Percentiles rank a stretch among this genome's conserved stretches.
Evolutionary conservation across 1,140 invertebrate genomes (phyloP).

Genomic region (Neelides sp.): DNA sequence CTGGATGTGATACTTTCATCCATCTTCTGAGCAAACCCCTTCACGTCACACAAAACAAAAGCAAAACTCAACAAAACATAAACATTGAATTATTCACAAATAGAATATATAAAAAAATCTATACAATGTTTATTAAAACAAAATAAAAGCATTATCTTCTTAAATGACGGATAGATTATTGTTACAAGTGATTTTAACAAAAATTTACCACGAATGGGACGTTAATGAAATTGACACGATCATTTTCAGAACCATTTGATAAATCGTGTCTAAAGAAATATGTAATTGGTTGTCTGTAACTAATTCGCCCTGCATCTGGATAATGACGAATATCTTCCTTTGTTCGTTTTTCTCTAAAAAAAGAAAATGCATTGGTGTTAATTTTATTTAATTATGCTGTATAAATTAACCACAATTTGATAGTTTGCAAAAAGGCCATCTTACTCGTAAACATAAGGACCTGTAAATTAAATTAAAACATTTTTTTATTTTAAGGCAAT

Average conservation of each 20-base stretch:
- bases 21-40: conserved; percentile 9
- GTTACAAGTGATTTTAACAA: not conserved
- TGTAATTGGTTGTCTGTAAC: conserved; percentile 14
- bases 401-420: not conserved
- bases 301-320: not conserved
- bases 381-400: not conserved
- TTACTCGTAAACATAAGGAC: conserved; percentile 27
- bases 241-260: conserved; percentile 16
- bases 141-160: not conserved
- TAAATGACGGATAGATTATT: conserved; percentile 6
- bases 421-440: not conserved
- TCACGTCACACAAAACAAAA: not conserved
- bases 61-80: not conserved
- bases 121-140: conserved; percentile 1
- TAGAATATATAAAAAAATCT: not conserved
- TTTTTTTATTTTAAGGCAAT: too few species aligned
- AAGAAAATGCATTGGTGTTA: not conserved
- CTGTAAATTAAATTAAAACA: too few species aligned
- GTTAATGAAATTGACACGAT: conserved; percentile 15
- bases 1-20: conserved; percentile 7
- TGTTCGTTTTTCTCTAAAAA: not conserved
- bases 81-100: not conserved
- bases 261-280: conserved; percentile 19
- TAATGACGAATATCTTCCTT: not conserved
- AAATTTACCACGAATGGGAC: conserved; percentile 18